These are phyloP conservation scores for Neelides sp. DNA, from an alignment of 1,140 invertebrate genomes.

Conservation along the genomic window DNA sequence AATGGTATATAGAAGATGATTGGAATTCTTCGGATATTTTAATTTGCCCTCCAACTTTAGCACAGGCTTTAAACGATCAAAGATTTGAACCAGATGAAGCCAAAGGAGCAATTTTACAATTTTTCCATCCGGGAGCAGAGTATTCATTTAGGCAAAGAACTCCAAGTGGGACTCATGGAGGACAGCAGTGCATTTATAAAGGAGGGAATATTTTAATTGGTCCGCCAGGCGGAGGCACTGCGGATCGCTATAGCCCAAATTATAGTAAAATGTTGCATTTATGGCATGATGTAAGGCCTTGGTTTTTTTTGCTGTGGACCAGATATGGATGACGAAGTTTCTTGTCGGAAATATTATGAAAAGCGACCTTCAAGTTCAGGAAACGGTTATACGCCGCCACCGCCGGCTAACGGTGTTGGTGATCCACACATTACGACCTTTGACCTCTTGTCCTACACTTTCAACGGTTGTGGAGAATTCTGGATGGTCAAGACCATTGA, in stretches of 20 bases:
- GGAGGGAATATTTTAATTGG: background rate
- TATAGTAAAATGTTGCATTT: background rate
- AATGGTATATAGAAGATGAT: background rate
- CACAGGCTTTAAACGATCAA: background rate
- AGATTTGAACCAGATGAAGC: background rate
- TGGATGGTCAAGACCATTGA: background rate
- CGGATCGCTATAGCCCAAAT: slow-evolving; percentile 7
- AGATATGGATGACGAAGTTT: background rate
- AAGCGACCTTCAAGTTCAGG: background rate
- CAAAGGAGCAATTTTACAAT: background rate
- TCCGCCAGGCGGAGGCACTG: slow-evolving; percentile 3
- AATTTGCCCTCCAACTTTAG: background rate
- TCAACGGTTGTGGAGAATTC: slow-evolving; percentile 91
- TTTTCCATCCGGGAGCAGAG: slow-evolving; percentile 7
- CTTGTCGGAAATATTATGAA: background rate
- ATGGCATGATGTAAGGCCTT: background rate
- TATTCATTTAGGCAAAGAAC: background rate
- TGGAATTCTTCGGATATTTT: background rate
- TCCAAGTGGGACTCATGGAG: background rate
- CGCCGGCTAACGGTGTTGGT: slow-evolving; percentile 59
- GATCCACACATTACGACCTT: slow-evolving; percentile 91
- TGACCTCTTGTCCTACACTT: slow-evolving; percentile 75
- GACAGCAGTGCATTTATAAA: slow-evolving; percentile 1
- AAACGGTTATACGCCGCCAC: background rate
- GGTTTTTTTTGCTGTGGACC: background rate